These are phyloP conservation scores for Tachyglossus aculeatus DNA, from an alignment of 2,797 vertebrate species.

Conservation along the genomic window DNA sequence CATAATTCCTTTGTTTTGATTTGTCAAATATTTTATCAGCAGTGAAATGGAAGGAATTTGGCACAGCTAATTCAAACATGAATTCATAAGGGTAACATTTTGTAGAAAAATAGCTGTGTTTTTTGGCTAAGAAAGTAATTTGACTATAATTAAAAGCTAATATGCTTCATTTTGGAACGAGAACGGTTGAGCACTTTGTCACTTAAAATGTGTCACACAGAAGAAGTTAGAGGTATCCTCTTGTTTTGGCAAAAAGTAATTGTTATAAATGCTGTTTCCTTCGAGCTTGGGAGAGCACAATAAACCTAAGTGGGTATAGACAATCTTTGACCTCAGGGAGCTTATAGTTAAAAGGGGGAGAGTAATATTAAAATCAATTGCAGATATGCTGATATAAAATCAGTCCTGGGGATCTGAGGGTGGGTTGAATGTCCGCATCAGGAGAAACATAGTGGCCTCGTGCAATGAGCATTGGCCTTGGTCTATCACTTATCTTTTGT, in stretches of 20 bases:
- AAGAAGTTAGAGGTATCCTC: neutral
- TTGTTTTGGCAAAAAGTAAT: neutral
- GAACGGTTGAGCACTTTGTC: conserved; percentile 28
- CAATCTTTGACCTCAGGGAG: no score
- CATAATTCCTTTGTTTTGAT: neutral
- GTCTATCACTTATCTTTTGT: no score
- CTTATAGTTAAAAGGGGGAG: no score
- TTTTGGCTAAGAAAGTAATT: conserved; percentile 25
- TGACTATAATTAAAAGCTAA: conserved; percentile 34
- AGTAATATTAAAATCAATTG: no score
- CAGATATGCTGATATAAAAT: no score
- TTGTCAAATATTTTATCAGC: neutral
- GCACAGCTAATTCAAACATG: neutral
- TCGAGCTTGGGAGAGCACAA: no score
- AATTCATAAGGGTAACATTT: conserved; percentile 17
- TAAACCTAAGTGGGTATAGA: no score
- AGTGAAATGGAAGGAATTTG: neutral
- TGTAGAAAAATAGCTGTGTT: neutral
- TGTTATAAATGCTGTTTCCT: neutral
- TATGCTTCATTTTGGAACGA: conserved; percentile 31
- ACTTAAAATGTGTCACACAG: conserved; percentile 16
- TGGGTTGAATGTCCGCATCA: no score
- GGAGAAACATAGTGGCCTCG: no score
- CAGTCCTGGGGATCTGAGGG: no score
- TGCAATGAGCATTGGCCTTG: no score